These are phyloP conservation scores for Bombyx huttoni DNA, from an alignment of 2,888 invertebrate species.

Conservation along the genomic window DNA sequence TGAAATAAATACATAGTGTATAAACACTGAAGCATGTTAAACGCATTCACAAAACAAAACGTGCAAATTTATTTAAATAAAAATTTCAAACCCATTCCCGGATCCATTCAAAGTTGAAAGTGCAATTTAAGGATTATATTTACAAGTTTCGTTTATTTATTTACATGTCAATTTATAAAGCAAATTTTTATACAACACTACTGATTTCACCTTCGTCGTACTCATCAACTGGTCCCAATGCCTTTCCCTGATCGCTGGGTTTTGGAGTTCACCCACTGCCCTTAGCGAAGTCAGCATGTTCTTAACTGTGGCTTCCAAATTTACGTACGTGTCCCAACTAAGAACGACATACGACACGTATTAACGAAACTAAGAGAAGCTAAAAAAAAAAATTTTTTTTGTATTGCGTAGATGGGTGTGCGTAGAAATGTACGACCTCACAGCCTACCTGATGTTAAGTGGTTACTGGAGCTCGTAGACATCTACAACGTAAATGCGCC, in stretches of 20 bases:
- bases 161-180: slow-evolving; percentile 11
- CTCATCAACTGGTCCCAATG: slow-evolving; percentile 98
- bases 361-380: no score
- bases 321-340: slow-evolving; percentile 91
- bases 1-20: not conserved
- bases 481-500: no score
- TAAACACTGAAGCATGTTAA: slow-evolving; percentile 9
- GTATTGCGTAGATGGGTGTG: no score
- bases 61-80: slow-evolving; percentile 27
- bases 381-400: no score
- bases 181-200: slow-evolving; percentile 1
- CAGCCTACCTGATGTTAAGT: no score
- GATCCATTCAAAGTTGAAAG: slow-evolving; percentile 13
- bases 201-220: slow-evolving; percentile 85
- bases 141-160: slow-evolving; percentile 15
- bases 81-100: slow-evolving; percentile 23
- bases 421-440: no score
- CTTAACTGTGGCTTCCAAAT: slow-evolving; percentile 92
- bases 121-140: slow-evolving; percentile 24
- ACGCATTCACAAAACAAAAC: slow-evolving; percentile 11
- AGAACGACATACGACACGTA: not conserved
- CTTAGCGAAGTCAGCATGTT: slow-evolving; percentile 96
- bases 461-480: no score
- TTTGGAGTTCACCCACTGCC: slow-evolving; percentile 96
- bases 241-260: slow-evolving; percentile 94